Conservation (phyloP, 2,888 invertebrate species). For the Trichacis sp. region DNA sequence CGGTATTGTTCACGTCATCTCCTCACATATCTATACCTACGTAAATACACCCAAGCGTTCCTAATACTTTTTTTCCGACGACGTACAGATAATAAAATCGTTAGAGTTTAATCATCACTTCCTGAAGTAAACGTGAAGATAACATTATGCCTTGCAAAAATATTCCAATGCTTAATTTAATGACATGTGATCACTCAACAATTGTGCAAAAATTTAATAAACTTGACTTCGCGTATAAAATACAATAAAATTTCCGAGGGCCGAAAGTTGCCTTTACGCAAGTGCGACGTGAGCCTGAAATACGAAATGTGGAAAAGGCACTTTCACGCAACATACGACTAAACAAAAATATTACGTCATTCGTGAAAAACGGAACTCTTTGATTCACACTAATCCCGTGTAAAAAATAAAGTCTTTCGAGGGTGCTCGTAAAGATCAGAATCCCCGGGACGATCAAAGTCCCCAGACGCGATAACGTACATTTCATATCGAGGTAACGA, state of each 20-base stretch:
- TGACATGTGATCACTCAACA: neutral
- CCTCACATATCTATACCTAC: neutral
- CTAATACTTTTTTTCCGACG: neutral
- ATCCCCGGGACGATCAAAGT: neutral
- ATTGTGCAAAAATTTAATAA: neutral
- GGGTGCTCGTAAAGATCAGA: conserved; percentile 1
- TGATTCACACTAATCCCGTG: neutral
- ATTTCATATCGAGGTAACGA: neutral
- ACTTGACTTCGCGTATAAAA: neutral
- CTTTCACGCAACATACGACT: conserved; percentile 53
- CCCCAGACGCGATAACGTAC: neutral
- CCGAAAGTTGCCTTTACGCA: too few species aligned
- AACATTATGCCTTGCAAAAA: neutral
- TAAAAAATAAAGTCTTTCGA: conserved; percentile 4
- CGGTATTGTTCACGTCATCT: neutral
- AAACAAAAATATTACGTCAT: conserved; percentile 28
- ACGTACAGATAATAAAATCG: too few species aligned
- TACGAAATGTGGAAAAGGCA: conserved; percentile 49
- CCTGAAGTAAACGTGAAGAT: too few species aligned
- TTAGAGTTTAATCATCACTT: too few species aligned
- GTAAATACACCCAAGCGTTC: neutral
- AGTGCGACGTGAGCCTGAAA: too few species aligned
- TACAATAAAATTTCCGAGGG: too few species aligned
- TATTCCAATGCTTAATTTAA: neutral
- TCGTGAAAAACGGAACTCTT: neutral